Evolutionary conservation across 1,140 invertebrate species (phyloP), one percentile per base, ranked within the genome.

Genomic region (Neotoxoptera formosana): DNA sequence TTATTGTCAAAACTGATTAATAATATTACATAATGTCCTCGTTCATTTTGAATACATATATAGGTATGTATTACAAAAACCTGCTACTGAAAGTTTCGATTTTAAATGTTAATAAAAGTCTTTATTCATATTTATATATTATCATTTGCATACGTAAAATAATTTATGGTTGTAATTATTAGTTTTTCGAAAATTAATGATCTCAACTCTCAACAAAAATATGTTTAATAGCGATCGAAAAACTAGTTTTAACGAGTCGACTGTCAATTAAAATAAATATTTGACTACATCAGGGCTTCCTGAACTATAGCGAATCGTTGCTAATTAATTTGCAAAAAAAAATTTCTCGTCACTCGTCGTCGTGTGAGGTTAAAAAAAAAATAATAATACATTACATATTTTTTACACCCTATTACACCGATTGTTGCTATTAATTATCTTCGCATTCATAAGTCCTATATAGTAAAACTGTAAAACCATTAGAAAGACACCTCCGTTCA

Each of bases 241-340:
- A 87, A 87, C 84, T 87, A 87, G 84, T 87, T 87, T 76, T n/a
- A 76, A n/a, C 84, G 45, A 30, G 84, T 87, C 84, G 23, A 30
- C 45, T 6, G 84, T 47, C 25, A 30, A 25, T 47, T 36, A 45
- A 87, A n/a, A 47, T 87, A 87, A 41, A 84, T 41, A 41, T 51
- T 88, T 88, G n/a, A 51, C n/a, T 34, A 51, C 47, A 34, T 45
- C 9, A 34, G 17, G 17, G 48, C 47, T 88, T 88, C 2, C 86
- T 34, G 86, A 45, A 88, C 47, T 21, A 34, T 21, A 45, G 20
- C 30, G 21, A 51, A 51, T 34, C 30, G n/a, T 34, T 21, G 86
- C 6, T 51, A 88, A 88, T 88, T 88, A 34, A 51, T 88, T 51
- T 88, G 45, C 47, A 7, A 87, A 87, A 47, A 45, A 25, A 47